Percentiles rank a stretch among this genome's conserved stretches.
Conservation (phyloP, 2,888 invertebrate genomes). For the Eulithis testata region DNA sequence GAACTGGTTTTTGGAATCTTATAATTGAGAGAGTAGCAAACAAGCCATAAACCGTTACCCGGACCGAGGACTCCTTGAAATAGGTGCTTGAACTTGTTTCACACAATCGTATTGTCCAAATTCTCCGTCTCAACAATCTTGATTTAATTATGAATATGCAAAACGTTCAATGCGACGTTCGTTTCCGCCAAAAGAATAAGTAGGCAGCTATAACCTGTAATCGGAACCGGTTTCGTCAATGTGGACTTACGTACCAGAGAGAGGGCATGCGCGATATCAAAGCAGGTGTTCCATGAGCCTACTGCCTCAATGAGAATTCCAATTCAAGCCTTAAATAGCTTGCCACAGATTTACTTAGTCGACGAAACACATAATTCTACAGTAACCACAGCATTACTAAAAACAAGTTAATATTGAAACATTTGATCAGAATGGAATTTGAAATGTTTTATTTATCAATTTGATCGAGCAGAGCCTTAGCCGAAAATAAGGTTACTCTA, state of each 20-base stretch:
- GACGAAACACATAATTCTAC: conserved; percentile 26
- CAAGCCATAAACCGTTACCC: conserved; percentile 1
- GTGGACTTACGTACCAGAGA: conserved; percentile 78
- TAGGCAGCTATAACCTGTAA: conserved; percentile 82
- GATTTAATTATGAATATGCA: conserved; percentile 60
- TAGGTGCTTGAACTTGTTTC: conserved; percentile 28
- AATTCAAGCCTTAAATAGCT: conserved; percentile 70
- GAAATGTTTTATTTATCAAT: conserved; percentile 19
- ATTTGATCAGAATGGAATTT: conserved; percentile 6
- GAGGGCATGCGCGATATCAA: conserved; percentile 80
- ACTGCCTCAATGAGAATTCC: conserved; percentile 82
- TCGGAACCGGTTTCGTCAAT: conserved; percentile 81
- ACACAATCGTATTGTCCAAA: conserved; percentile 23
- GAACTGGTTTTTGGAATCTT: conserved; percentile 15
- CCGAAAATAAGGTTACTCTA: conserved; percentile 29
- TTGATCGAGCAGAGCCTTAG: conserved; percentile 5
- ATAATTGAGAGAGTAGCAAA: conserved; percentile 9
- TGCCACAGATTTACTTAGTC: conserved; percentile 64
- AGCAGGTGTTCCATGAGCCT: conserved; percentile 81
- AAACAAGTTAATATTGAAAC: conserved; percentile 10
- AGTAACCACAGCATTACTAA: conserved; percentile 9
- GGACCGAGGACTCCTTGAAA: conserved; percentile 21
- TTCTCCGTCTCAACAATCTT: conserved; percentile 35
- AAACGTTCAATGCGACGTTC: conserved; percentile 68
- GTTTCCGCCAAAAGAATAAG: conserved; percentile 83